Conservation (phyloP, 1,140 invertebrate species). For the Elymnias hypermnestra region DNA sequence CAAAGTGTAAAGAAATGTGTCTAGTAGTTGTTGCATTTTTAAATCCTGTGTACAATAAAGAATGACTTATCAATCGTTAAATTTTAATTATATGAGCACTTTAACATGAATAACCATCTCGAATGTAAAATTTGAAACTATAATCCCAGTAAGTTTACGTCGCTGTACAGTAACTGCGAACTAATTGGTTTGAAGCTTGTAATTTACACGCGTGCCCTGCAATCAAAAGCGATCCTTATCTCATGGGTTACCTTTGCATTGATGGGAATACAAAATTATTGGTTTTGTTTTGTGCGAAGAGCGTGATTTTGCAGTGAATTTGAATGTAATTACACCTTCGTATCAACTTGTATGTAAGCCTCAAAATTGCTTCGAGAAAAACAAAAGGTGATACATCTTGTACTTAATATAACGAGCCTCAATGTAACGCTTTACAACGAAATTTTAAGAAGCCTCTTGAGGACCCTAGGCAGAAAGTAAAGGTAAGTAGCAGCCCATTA, state of each 20-base stretch:
- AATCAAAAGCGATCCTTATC: conserved; percentile 21
- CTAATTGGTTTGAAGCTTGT: conserved; percentile 33
- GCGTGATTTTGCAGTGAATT: not conserved
- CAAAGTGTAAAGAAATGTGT: too few relatives aligned
- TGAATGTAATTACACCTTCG: not conserved
- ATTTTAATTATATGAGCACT: not conserved
- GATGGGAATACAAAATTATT: conserved; percentile 12
- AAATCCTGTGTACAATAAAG: too few relatives aligned
- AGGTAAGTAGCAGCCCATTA: too few relatives aligned
- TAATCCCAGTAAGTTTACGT: conserved; percentile 30
- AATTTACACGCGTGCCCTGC: conserved; percentile 26
- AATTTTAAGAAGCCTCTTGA: too few relatives aligned
- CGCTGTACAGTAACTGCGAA: conserved; percentile 23
- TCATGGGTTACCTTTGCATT: not conserved
- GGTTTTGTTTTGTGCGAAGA: not conserved
- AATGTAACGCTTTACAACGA: too few relatives aligned
- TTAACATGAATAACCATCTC: conserved; percentile 11
- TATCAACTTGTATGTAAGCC: too few relatives aligned
- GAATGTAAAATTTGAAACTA: conserved; percentile 23
- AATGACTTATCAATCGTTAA: too few relatives aligned
- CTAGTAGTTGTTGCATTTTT: too few relatives aligned
- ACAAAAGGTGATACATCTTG: too few relatives aligned
- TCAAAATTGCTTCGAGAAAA: too few relatives aligned
- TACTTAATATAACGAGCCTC: too few relatives aligned
- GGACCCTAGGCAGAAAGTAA: too few relatives aligned